Evolutionary conservation across 2,888 invertebrate species (phyloP).

Genomic region (Prosopocoilus inquinatus): DNA sequence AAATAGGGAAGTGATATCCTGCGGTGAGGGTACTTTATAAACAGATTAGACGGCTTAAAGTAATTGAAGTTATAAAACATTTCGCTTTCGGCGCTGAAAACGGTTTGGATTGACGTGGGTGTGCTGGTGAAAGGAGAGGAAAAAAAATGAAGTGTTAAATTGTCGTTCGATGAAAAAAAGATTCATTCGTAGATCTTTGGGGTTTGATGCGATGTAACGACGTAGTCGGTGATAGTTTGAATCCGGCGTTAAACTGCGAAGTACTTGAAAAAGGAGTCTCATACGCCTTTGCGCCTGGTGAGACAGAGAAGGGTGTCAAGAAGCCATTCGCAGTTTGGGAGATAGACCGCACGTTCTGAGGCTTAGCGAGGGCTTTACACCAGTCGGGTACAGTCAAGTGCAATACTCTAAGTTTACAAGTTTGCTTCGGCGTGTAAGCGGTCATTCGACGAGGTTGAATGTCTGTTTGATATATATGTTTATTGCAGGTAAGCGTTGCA

Average conservation of each 20-base stretch:
- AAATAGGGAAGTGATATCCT: not conserved
- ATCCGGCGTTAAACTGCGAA: conserved; percentile 2
- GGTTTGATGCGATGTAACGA: conserved; percentile 1
- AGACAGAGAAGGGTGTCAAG: conserved; percentile 23
- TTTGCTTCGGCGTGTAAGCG: conserved; percentile 25
- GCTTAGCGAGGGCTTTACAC: conserved; percentile 31
- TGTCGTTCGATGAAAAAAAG: not conserved
- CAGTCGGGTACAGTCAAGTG: conserved; percentile 27
- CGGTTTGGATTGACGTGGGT: too few relatives aligned
- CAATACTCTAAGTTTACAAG: conserved; percentile 31
- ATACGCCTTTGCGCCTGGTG: conserved; percentile 20
- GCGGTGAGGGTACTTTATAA: conserved; percentile 1
- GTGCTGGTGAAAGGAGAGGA: too few relatives aligned
- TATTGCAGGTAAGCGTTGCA: conserved; percentile 19
- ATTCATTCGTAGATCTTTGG: not conserved
- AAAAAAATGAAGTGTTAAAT: too few relatives aligned
- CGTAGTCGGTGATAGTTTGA: conserved; percentile 3
- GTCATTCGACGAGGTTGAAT: conserved; percentile 32
- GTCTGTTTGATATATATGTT: conserved; percentile 34
- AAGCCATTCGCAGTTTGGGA: conserved; percentile 30
- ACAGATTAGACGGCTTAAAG: conserved; percentile 3
- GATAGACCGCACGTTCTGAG: conserved; percentile 30
- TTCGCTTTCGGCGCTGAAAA: not conserved
- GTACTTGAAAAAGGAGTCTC: conserved; percentile 3
- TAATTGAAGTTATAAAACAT: conserved; percentile 2